Base-by-base conservation (phyloP, 2,797 vertebrate genomes). In the Melanotaenia pygmaea region DNA sequence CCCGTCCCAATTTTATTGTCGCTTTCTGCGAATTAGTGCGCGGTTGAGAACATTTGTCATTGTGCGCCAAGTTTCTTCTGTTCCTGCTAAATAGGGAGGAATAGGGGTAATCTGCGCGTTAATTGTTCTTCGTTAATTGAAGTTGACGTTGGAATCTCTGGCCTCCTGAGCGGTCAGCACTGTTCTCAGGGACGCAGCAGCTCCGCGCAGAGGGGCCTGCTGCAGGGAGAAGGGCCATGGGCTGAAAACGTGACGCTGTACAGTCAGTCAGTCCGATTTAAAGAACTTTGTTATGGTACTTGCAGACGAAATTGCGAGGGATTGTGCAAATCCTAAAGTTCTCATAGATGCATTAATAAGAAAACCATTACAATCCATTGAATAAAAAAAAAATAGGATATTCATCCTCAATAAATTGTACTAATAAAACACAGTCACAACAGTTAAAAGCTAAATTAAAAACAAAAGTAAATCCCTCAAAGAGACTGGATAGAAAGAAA, bases 101-200 rank as follows among this genome's bases (percentile, higher is more conserved):
- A 95, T 92, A 91, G 85, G 95, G 94, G 94, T 93, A 93, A 94
- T 95, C 94, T 93, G 94, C 91, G 91, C 89, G 93, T 94, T 96
- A 96, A 97, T 97, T 97, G 96, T 97, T 97, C 94, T 93, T 71
- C 91, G 93, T 94, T 98, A 97, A 98, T 97, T 96, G 95, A 89
- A 95, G 93, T 87, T 95, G 97, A 97, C 95, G 96, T 95, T 81
- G 95, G 97, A 96, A 97, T 97, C 95, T 89, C 80, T 80, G 95
- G 89, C 93, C 92, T 91, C 80, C 91, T 87, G 88, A 61, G 85
- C 75, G 83, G 87, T 75, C 89, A 84, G 83, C 74, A 28, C 79
- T 38, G 91, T 92, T 94, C 92, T 91, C 90, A 90, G 81, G 80
- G 84, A 63, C 51, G 40, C 30, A 60, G 74, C 63, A 40, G 74